Evolutionary conservation across 2,113 vertebrate genomes (phyloP), one percentile per base, ranked within the genome.

Genomic region (Paedocypris sp.): DNA sequence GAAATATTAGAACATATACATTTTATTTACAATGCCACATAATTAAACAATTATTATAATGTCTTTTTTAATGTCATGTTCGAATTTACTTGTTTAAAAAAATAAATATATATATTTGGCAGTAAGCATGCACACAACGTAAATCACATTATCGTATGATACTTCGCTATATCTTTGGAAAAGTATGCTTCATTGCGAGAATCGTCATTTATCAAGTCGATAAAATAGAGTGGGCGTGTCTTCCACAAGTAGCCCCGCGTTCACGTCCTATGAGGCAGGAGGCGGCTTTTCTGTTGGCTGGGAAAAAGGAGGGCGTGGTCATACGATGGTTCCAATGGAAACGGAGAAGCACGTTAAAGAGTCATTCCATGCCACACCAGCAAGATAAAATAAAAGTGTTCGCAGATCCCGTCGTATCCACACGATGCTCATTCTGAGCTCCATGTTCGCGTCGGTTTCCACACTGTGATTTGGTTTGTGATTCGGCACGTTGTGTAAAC

Each of bases 311-410:
- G 75, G 69, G 76, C 60, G 78, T 72, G 73, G 73, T 69, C 66
- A 67, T 62, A 64, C 70, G 57, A 72, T 71, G 76, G 75, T 82
- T 82, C 76, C 76, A 57, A 60, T 36, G 41, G 36, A 28, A 51
- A 35, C 53, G 11, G 42, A 62, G 43, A 46, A 56, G 49, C 51
- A 52, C 35, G n/a, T 29, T 48, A 33, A 29, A 45, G 39, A 50
- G 52, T 58, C n/a, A n/a, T n/a, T n/a, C 48, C 29, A n/a, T 31
- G 31, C 20, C 43, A 70, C 69, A 54, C 62, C 72, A 75, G 56
- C 67, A 36, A 73, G 36, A 28, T 9, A 41, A 16, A 41, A 56
- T 56, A 25, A 56, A 23, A 39, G 13, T 56, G 18, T 1, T 56
- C 35, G 26, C 52, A 2, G 6, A 16, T 41, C 36, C 26, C 22